A percentile compares a stretch with the other conserved stretches of the same genome.
Evolutionary conservation across 1,140 invertebrate species (phyloP).

Genomic region (Conus ventricosus): DNA sequence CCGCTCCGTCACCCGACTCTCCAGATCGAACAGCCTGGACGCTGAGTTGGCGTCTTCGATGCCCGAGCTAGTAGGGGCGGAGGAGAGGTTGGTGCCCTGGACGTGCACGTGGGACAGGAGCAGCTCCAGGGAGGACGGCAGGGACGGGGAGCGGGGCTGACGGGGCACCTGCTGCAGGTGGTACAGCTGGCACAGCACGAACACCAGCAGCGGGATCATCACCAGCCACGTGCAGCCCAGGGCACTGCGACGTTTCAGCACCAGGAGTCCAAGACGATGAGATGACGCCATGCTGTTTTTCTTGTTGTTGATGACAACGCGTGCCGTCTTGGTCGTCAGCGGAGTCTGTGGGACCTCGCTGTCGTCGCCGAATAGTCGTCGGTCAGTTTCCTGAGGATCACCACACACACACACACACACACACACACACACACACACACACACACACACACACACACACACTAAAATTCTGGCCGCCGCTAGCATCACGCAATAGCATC

Average conservation of each 20-base stretch:
- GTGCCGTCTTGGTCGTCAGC: background rate
- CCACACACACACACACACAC: no score
- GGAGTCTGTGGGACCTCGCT: background rate
- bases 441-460: constrained; percentile 52
- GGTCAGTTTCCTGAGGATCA: no score
- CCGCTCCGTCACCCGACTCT: background rate
- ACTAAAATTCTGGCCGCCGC: background rate
- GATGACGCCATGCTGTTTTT: background rate
- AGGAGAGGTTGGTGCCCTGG: no score
- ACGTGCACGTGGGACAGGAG: no score
- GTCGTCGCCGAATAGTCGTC: background rate
- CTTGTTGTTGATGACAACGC: background rate
- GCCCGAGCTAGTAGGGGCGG: no score
- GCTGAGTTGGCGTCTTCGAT: background rate
- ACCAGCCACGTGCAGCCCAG: constrained; percentile 12
- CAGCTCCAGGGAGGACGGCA: no score
- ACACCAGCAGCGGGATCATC: background rate
- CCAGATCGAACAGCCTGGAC: background rate
- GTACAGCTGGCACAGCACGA: background rate
- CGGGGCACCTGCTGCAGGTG: background rate
- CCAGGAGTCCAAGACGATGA: background rate
- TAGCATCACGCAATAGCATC: no score
- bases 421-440: no score
- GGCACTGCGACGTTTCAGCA: background rate
- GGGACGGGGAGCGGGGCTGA: no score